Percentiles rank a stretch among this genome's conserved stretches.
phyloP scores from a whole-genome alignment of 1,140 invertebrate genomes.

The Procambarus clarkii region DNA sequence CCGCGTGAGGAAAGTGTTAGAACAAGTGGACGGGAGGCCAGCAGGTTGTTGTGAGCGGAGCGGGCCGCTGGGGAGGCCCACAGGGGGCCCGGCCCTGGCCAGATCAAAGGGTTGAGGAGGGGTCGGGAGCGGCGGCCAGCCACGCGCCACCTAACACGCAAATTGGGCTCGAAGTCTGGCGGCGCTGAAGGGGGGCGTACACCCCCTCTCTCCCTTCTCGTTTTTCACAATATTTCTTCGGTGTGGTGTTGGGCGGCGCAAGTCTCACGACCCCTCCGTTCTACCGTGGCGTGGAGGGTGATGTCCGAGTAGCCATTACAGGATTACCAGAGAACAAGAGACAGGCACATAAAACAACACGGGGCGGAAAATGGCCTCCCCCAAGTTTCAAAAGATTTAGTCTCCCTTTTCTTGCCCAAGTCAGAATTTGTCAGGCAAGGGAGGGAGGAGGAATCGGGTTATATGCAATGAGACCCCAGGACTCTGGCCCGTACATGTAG shows the following conservation, averaged over 20 bases:
- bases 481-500: constrained; percentile 6
- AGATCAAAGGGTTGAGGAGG: constrained; percentile 31
- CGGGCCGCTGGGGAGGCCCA: background rate
- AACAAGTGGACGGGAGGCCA: background rate
- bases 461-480: constrained; percentile 10
- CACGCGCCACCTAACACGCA: constrained; percentile 60
- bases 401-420: constrained; percentile 43
- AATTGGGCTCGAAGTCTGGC: constrained; percentile 42
- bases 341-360: constrained; percentile 41
- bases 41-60: background rate
- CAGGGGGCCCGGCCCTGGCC: no score
- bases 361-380: constrained; percentile 35
- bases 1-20: background rate
- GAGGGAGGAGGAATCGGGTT: constrained; percentile 38
- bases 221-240: background rate
- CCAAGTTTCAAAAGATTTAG: constrained; percentile 58
- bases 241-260: background rate
- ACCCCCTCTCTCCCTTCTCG: constrained; percentile 1
- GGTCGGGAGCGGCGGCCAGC: background rate
- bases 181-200: constrained; percentile 10
- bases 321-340: constrained; percentile 32
- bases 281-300: no score
- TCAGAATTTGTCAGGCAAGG: constrained; percentile 59
- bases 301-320: constrained; percentile 3
- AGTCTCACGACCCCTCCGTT: no score